Conservation (phyloP, 1,140 invertebrate species). For the Brachionus plicatilis region DNA sequence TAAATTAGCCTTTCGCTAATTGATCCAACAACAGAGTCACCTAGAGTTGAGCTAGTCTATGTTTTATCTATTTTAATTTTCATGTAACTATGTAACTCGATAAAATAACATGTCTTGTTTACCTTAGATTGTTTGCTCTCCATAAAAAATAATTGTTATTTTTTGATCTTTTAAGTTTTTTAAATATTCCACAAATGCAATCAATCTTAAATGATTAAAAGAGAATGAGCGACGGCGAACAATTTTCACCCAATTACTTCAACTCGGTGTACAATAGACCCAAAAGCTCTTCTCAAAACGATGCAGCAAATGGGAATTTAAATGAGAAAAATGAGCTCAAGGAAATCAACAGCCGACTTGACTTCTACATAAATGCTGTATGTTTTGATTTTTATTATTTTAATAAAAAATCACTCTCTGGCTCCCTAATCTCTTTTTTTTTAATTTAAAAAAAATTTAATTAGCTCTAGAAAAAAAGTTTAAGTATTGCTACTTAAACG, state of each 20-base stretch:
- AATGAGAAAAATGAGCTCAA: conserved; percentile 22
- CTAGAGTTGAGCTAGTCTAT: background rate
- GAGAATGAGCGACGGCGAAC: background rate
- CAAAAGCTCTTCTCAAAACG: background rate
- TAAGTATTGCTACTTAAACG: background rate
- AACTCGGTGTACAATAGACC: conserved; percentile 11
- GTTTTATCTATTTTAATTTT: background rate
- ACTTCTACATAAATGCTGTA: conserved; percentile 25
- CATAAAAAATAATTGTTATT: background rate
- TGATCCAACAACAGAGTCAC: background rate
- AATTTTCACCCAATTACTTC: conserved; percentile 3
- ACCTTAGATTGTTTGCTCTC: background rate
- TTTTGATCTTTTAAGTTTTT: background rate
- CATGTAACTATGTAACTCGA: background rate
- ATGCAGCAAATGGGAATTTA: background rate
- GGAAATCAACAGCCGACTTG: background rate
- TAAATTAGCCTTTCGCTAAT: background rate
- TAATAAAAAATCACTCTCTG: background rate
- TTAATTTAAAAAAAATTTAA: background rate
- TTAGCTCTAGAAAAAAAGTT: background rate
- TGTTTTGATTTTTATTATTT: background rate
- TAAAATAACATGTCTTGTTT: background rate
- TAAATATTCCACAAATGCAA: background rate
- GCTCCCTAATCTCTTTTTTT: background rate
- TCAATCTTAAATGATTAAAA: background rate